These are phyloP conservation scores for Heliconius melpomene DNA, from an alignment of 1,140 invertebrate species.

Conservation along the genomic window DNA sequence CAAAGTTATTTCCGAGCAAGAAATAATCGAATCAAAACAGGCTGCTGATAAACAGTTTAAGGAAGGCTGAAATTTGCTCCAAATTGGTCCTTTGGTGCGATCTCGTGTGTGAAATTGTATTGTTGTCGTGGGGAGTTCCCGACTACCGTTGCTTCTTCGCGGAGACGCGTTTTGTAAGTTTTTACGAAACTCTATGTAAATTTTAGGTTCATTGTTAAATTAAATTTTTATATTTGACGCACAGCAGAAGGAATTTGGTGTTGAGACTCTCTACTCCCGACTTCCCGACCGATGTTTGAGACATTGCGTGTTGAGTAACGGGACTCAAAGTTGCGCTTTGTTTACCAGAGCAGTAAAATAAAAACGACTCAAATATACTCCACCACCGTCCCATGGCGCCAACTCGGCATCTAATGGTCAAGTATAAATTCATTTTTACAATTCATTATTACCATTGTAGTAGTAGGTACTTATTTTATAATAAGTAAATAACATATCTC, in stretches of 20 bases:
- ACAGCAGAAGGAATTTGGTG: background rate
- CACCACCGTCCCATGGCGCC: too few species aligned
- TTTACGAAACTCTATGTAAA: background rate
- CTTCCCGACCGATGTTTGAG: background rate
- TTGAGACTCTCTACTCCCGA: background rate
- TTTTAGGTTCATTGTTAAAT: background rate
- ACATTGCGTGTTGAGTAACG: background rate
- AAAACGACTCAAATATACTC: background rate
- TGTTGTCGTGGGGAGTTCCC: slow-evolving; percentile 24
- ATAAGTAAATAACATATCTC: too few species aligned
- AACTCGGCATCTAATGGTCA: too few species aligned
- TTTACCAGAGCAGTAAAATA: background rate
- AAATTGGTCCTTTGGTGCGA: slow-evolving; percentile 50
- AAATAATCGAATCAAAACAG: slow-evolving; percentile 25
- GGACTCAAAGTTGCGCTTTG: background rate
- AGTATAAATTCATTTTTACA: too few species aligned
- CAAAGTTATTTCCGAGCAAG: slow-evolving; percentile 16
- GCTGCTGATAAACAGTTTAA: slow-evolving; percentile 22
- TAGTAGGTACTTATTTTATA: too few species aligned
- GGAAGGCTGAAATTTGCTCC: slow-evolving; percentile 46
- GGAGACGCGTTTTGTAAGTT: background rate
- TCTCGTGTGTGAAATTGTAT: slow-evolving; percentile 57
- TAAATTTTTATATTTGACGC: background rate
- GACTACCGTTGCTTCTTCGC: background rate
- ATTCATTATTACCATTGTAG: too few species aligned